Percentiles rank a stretch among this genome's conserved stretches.
Conservation (phyloP, 1,140 invertebrate genomes). For the Drosophila melanica region DNA sequence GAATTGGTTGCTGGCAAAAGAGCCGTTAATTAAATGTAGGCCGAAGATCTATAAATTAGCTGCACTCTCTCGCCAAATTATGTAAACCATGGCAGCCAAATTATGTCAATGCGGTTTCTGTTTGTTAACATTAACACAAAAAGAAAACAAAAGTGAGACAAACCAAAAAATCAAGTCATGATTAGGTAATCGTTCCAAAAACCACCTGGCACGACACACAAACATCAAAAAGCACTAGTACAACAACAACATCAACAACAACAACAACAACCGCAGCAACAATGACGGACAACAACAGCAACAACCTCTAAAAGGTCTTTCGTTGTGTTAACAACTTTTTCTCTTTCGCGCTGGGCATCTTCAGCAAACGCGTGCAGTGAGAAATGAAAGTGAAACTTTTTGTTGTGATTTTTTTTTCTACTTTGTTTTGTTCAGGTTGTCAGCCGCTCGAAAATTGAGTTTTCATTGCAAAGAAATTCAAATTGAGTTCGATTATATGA, state of each 20-base stretch:
- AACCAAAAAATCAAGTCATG: slow-evolving; percentile 51
- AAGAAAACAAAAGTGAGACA: slow-evolving; percentile 43
- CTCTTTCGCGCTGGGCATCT: slow-evolving; percentile 58
- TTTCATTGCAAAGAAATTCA: too few relatives aligned
- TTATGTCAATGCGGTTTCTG: slow-evolving; percentile 75
- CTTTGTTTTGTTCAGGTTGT: neutral
- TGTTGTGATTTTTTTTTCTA: slow-evolving; percentile 3
- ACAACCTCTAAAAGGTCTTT: slow-evolving; percentile 59
- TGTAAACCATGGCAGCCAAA: slow-evolving; percentile 73
- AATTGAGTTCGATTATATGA: slow-evolving; percentile 62
- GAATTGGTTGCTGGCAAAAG: slow-evolving; percentile 14
- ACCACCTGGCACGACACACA: slow-evolving; percentile 75
- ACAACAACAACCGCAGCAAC: slow-evolving; percentile 13
- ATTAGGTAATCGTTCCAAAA: slow-evolving; percentile 80
- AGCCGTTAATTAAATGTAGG: slow-evolving; percentile 65
- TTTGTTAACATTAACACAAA: slow-evolving; percentile 26
- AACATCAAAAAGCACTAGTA: slow-evolving; percentile 60
- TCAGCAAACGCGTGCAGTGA: slow-evolving; percentile 44
- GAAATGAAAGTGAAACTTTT: slow-evolving; percentile 75
- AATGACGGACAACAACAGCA: slow-evolving; percentile 7
- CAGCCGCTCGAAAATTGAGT: slow-evolving; percentile 11
- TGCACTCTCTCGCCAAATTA: slow-evolving; percentile 59
- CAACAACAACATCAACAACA: slow-evolving; percentile 42
- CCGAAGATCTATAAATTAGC: slow-evolving; percentile 72
- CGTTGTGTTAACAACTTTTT: slow-evolving; percentile 70